A percentile compares a stretch with the other conserved stretches of the same genome.
Conservation (phyloP, 2,888 invertebrate species). For the Petrolisthes cinctipes region DNA sequence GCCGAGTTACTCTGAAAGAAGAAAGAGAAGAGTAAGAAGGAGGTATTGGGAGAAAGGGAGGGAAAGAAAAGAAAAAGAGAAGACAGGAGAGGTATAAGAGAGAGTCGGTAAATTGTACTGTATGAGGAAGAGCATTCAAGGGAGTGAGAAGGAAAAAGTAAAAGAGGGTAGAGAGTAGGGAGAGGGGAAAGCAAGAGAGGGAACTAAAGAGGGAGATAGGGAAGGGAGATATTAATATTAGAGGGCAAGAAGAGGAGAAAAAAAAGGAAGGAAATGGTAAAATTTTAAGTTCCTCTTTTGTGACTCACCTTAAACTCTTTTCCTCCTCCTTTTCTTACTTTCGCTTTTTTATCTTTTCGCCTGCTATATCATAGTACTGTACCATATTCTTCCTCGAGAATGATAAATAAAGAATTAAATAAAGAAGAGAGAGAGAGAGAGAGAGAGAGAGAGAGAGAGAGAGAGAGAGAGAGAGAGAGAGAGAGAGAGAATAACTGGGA, state of each 20-base stretch:
- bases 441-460: background rate
- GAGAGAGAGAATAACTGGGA: background rate
- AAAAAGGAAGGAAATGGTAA: background rate
- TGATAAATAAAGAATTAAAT: background rate
- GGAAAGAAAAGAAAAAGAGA: background rate
- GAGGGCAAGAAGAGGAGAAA: background rate
- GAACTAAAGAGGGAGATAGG: background rate
- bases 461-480: too few relatives aligned
- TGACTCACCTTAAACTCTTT: background rate
- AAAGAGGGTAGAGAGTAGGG: background rate
- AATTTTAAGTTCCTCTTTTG: too few relatives aligned
- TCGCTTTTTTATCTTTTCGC: too few relatives aligned
- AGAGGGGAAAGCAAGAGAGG: background rate
- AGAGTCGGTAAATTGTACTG: background rate
- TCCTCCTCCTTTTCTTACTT: background rate
- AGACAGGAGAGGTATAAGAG: background rate
- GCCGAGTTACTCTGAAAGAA: background rate
- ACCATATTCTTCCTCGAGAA: background rate
- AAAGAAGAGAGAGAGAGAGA: constrained; percentile 2
- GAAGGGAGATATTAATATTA: background rate
- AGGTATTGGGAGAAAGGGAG: background rate
- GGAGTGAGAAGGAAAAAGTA: background rate
- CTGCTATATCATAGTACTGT: too few relatives aligned
- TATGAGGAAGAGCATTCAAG: background rate
- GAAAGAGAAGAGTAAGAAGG: background rate